Percentiles rank a stretch among this genome's conserved stretches.
These are phyloP conservation scores for Triplophysa bombifrons DNA, from an alignment of 2,797 vertebrate species.

Conservation along the genomic window DNA sequence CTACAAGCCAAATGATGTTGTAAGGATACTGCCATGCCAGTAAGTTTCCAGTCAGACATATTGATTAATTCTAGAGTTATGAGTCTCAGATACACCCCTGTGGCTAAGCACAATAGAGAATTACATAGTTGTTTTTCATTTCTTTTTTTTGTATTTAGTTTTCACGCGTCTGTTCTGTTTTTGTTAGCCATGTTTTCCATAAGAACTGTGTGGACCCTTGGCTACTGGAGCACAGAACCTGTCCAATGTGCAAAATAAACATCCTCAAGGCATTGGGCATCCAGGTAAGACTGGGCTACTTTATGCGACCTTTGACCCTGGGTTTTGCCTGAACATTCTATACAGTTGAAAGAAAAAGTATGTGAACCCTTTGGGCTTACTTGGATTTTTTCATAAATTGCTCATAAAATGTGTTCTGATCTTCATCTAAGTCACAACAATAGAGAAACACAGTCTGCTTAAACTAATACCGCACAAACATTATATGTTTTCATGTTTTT, in stretches of 20 bases:
- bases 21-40: constrained; percentile 96
- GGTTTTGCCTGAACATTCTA: neutral
- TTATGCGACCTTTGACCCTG: neutral
- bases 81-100: no score
- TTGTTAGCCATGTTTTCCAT: constrained; percentile 95
- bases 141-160: neutral
- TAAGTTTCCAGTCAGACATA: constrained; percentile 65
- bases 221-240: constrained; percentile 96
- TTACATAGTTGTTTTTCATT: no score
- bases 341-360: no score
- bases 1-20: constrained; percentile 93
- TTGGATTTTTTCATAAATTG: no score
- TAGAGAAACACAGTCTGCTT: no score
- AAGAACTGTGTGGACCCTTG: constrained; percentile 98
- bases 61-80: no score
- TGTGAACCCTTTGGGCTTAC: no score
- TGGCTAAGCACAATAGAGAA: no score
- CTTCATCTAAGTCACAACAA: no score
- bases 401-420: no score
- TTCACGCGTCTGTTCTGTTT: constrained; percentile 9
- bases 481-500: no score
- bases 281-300: constrained; percentile 77
- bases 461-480: no score
- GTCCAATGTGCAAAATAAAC: constrained; percentile 99
- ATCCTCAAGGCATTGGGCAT: constrained; percentile 98